Base-by-base conservation (phyloP, 2,797 vertebrate genomes). In the Serranus cabrilla region DNA sequence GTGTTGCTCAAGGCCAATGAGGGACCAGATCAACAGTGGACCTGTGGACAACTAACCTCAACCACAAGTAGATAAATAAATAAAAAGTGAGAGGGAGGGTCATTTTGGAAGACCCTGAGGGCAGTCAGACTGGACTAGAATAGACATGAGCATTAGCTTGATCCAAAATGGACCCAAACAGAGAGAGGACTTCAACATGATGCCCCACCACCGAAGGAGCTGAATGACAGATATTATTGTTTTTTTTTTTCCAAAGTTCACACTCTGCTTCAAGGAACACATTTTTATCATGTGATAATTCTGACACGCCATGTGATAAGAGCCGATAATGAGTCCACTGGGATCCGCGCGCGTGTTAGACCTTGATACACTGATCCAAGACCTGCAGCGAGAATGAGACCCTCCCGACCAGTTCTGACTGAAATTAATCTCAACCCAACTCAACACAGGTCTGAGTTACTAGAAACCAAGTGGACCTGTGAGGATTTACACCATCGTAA, bases 251-350 rank as follows among this genome's bases (percentile, higher is more conserved):
- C 54, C 40, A 10, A 31, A 56, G 52, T 57, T 57, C 43, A 46
- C 65, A 37, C 42, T 46, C 6, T 8, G 27, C n/a, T 37, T 40
- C 11, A 23, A 25, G 25, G 21, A 39, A 69, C 21, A 40, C 20
- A 7, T n/a, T 14, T 69, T 20, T 40, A 70, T n/a, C 46, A 11
- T 49, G 56, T 27, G 34, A 16, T 51, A 8, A 70, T 40, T 57
- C 10, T 17, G 4, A 39, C 0, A 9, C 55, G 20, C 17, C 49
- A 34, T 14, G 20, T 39, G n/a, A 55, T 37, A 27, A 25, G 20
- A 62, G 42, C 40, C 16, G 63, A 54, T 49, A 59, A 58, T 49
- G 34, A 58, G 61, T 59, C 27, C 63, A 17, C 49, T 13, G 55
- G 40, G 39, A 51, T 34, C 46, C 25, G 11, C 39, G 18, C 7